Base-by-base conservation (phyloP, 2,797 vertebrate genomes). In the Toxotes lorentzi region DNA sequence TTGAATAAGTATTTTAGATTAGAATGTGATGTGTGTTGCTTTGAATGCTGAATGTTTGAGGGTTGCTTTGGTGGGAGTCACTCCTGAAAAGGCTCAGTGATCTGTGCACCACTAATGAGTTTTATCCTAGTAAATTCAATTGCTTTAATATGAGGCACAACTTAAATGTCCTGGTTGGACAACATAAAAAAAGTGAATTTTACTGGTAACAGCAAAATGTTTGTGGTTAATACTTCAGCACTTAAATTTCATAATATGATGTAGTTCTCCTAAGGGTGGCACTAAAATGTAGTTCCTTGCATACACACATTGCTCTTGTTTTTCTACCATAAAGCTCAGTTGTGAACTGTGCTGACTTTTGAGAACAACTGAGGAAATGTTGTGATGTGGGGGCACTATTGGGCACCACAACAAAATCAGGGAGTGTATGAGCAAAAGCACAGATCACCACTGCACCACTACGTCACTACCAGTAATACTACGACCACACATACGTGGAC, bases 371-470 rank as follows among this genome's bases (percentile, higher is more conserved):
- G 58, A 61, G 41, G 48, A 63, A 5, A 67, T 78, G 21, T 65
- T 41, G 19, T 41, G 45, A 80, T 56, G 30, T 75, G 61, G 74
- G 61, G 66, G 56, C 71, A 83, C 66, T 76, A 82, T 64, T 79
- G 70, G 78, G 19, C 13, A 21, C 64, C 40, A 62, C 40, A 85
- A 77, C 50, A 72, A 78, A 75, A 72, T 68, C 65, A 83, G 45
- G 73, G 59, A 87, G 63, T 70, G 70, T 82, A 70, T 80, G 63
- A 86, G 67, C 54, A 79, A 82, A 74, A 86, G 66, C 71, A 78
- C 50, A 73, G 66, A 86, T 83, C 70, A 79, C 51, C 83, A 84
- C 83, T 91, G 87, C 91, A 90, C 73, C 79, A 84, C 73, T 86
- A 84, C 76, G 64, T 86, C 86, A 88, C 82, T 69, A 70, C 72